Conservation (phyloP, 2,888 invertebrate species). For the Diarsia mendica region DNA sequence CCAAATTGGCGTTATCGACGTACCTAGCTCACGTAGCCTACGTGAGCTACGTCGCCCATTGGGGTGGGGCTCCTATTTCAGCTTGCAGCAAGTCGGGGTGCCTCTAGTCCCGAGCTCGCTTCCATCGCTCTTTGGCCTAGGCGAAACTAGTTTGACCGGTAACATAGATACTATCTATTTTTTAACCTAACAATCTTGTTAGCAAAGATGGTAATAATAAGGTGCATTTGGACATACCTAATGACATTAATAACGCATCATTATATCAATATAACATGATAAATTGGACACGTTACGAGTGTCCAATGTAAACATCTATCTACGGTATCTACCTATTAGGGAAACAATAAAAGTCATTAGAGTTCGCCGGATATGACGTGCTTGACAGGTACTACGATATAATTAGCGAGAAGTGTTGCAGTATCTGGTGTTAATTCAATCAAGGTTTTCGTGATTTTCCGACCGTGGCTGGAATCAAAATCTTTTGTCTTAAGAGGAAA, state of each 20-base stretch:
- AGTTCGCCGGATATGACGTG: constrained; percentile 27
- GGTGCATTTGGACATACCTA: not conserved
- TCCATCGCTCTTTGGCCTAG: too few species aligned
- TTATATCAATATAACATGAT: constrained; percentile 24
- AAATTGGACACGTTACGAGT: constrained; percentile 19
- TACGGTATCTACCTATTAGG: not conserved
- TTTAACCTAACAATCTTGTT: not conserved
- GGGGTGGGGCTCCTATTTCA: too few species aligned
- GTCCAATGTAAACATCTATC: not conserved
- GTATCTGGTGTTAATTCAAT: not conserved
- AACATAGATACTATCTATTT: not conserved
- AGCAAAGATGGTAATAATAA: not conserved
- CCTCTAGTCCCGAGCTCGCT: too few species aligned
- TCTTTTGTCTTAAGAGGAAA: too few species aligned
- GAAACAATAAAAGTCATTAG: constrained; percentile 15
- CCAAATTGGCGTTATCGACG: too few species aligned
- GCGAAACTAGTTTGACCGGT: too few species aligned
- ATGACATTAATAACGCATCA: constrained; percentile 2
- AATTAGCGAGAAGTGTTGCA: too few species aligned
- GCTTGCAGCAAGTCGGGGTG: too few species aligned
- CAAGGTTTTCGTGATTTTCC: not conserved
- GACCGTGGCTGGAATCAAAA: not conserved
- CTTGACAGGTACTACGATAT: not conserved
- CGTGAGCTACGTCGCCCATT: too few species aligned
- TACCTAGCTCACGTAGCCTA: too few species aligned